A percentile compares a stretch with the other conserved stretches of the same genome.
phyloP scores from a whole-genome alignment of 2,113 vertebrate species.

The Eonycteris spelaea region DNA sequence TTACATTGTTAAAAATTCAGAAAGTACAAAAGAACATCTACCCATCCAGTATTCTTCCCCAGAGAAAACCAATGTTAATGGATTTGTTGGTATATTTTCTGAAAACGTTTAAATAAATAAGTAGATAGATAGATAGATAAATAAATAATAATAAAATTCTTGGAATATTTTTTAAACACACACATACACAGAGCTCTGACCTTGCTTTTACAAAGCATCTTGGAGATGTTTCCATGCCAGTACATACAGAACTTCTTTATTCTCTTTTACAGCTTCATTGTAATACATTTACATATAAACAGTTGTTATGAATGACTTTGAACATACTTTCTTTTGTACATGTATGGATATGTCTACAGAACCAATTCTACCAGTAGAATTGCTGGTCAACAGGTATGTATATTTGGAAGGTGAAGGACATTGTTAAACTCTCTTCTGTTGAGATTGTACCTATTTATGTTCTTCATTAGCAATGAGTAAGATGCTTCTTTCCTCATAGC shows the following conservation, averaged over 20 bases:
- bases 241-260: background rate
- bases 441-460: background rate
- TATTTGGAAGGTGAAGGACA: background rate
- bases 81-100: background rate
- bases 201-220: background rate
- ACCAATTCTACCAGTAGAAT: background rate
- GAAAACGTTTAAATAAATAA: background rate
- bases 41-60: background rate
- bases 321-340: background rate
- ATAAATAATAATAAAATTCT: background rate
- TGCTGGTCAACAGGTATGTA: background rate
- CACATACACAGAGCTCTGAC: background rate
- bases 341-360: background rate
- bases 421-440: background rate
- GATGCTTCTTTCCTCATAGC: background rate
- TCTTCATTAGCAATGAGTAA: background rate
- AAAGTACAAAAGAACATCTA: background rate
- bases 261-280: background rate
- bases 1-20: background rate
- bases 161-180: background rate
- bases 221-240: background rate
- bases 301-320: background rate
- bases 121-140: background rate
- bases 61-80: background rate
- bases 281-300: background rate